Evolutionary conservation across 1,140 invertebrate genomes (phyloP).

Genomic region (Drosophila triauraria): DNA sequence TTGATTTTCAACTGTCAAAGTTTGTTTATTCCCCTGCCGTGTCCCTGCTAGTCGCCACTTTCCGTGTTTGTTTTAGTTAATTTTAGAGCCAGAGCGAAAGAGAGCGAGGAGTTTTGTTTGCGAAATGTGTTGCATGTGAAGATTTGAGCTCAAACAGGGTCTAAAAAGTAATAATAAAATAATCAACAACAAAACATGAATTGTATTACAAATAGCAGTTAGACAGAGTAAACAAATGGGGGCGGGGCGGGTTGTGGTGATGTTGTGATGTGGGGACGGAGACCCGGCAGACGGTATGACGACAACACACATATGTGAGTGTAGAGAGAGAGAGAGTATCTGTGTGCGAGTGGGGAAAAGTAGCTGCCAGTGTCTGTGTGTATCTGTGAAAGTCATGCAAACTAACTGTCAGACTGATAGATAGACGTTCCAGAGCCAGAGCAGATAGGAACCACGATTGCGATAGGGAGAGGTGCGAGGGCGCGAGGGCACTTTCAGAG

Average conservation of each 20-base stretch:
- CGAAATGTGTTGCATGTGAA: conserved; percentile 71
- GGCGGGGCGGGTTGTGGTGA: conserved; percentile 9
- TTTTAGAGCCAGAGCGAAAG: conserved; percentile 39
- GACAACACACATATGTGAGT: conserved; percentile 63
- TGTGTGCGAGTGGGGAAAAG: conserved; percentile 24
- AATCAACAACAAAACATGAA: conserved; percentile 76
- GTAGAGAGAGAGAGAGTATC: conserved; percentile 21
- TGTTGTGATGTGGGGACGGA: not conserved
- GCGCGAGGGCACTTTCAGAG: conserved; percentile 38
- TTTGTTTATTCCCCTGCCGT: conserved; percentile 41
- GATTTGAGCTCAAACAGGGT: conserved; percentile 68
- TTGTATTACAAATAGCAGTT: conserved; percentile 78
- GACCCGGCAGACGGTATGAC: conserved; percentile 69
- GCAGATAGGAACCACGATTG: conserved; percentile 11
- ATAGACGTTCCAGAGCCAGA: conserved; percentile 44
- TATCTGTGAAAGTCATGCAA: conserved; percentile 46
- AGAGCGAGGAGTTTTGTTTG: conserved; percentile 9
- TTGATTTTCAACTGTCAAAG: conserved; percentile 73
- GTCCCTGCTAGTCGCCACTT: not conserved
- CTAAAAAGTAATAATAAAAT: conserved; percentile 74
- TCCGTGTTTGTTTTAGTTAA: conserved; percentile 72
- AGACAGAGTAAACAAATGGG: conserved; percentile 71
- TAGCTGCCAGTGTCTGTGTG: conserved; percentile 18
- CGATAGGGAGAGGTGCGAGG: conserved; percentile 18
- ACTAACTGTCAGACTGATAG: conserved; percentile 47